Evolutionary conservation across 2,888 invertebrate genomes (phyloP), one percentile per base, ranked within the genome.

Genomic region (Cantharis lateralis): DNA sequence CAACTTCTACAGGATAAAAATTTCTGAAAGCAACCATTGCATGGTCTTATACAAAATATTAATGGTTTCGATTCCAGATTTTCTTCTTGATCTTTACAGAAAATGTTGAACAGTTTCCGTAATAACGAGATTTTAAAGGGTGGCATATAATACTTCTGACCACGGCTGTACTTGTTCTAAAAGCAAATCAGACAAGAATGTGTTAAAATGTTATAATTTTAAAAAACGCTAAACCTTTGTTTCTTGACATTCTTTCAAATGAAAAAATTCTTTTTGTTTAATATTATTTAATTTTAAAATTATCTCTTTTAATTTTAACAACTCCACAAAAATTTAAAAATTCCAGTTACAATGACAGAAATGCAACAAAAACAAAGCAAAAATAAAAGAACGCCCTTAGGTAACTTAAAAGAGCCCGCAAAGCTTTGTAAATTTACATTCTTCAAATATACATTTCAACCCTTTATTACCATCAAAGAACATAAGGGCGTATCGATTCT

Each of bases 371-470:
- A 79, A 79, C 78, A 79, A 76, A 75, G 77, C 79, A 63, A 74
- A 74, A 79, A 74, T 79, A 80, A 81, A 81, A 81, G 82, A 80
- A 80, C 80, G 79, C 80, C 80, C 77, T 81, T 80, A 81, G 80
- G 80, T 81, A 78, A 80, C 78, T 80, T 80, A 76, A 84, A 84
- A 83, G 83, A 82, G 82, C 74, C 83, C 83, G 81, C 83, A 83
- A 82, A 80, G 82, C 82, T 83, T 84, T 83, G 84, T 83, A 80
- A 80, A 82, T 82, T 82, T 80, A 82, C 83, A 85, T 85, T 85
- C 85, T 85, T 85, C 84, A 84, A 84, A 85, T 84, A 83, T 81
- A 82, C 82, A 81, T 82, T 81, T 72, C 75, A 84, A 82, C 84
- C 84, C 83, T 83, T 84, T 84, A 77, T 76, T 77, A 79, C 80